A percentile compares a stretch with the other conserved stretches of the same genome.
phyloP scores from a whole-genome alignment of 2,113 vertebrate genomes.

The Edolisoma coerulescens region DNA sequence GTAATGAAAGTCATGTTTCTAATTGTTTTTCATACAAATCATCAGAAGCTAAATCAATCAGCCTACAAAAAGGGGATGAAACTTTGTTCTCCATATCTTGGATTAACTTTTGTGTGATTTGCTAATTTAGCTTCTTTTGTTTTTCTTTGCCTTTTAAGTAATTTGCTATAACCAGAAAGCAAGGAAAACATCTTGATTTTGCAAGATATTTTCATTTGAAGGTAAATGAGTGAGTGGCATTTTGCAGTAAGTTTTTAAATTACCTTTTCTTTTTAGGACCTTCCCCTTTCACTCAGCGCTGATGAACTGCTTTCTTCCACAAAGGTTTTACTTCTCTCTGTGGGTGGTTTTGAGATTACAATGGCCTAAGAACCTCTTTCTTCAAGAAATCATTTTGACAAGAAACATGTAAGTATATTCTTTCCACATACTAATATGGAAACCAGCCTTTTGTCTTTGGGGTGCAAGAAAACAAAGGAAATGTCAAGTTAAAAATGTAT shows the following conservation, averaged over 20 bases:
- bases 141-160: neutral
- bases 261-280: neutral
- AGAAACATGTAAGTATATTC: neutral
- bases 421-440: neutral
- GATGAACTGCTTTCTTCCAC: neutral
- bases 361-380: neutral
- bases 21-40: neutral
- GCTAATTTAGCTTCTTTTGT: neutral
- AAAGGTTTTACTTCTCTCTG: neutral
- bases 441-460: neutral
- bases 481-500: neutral
- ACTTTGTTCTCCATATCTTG: neutral
- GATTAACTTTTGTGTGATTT: neutral
- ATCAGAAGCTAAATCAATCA: neutral
- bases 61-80: neutral
- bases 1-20: constrained; percentile 21
- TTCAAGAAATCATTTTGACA: neutral
- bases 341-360: neutral
- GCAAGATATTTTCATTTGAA: neutral
- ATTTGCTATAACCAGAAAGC: neutral
- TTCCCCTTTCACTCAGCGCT: neutral
- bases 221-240: neutral
- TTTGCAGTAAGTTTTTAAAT: neutral
- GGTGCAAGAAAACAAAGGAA: neutral
- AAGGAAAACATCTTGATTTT: neutral